Percentiles rank a stretch among this genome's conserved stretches.
These are phyloP conservation scores for Aphelocoma californica DNA, from an alignment of 2,797 vertebrate genomes.

Conservation along the genomic window DNA sequence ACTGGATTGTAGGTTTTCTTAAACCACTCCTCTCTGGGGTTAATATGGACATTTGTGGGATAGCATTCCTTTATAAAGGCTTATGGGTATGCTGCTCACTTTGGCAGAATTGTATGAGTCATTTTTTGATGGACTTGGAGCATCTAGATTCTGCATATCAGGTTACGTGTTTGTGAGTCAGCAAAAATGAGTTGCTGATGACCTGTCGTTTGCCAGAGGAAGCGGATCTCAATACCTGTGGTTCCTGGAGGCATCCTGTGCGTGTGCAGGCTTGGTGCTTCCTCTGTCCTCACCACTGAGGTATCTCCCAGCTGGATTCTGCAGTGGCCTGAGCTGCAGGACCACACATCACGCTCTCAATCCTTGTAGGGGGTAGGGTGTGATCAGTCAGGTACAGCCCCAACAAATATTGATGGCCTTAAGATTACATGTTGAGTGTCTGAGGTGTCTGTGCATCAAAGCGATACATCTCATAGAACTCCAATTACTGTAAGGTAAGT, in stretches of 20 bases:
- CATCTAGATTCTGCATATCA: constrained; percentile 18
- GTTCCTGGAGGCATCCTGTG: not conserved
- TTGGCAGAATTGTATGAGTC: constrained; percentile 7
- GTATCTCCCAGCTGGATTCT: not conserved
- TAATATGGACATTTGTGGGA: not conserved
- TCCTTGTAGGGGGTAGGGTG: not conserved
- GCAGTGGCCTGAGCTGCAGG: not conserved
- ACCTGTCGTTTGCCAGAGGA: constrained; percentile 1
- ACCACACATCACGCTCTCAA: fast-evolving
- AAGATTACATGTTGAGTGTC: not conserved
- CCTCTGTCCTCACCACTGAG: not conserved
- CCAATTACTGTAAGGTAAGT: constrained; percentile 1
- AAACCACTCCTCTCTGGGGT: not conserved
- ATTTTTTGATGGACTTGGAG: constrained; percentile 21
- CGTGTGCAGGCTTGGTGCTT: not conserved
- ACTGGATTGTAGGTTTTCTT: not conserved
- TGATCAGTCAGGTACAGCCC: not conserved
- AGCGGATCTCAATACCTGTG: not conserved
- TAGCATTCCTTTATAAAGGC: not conserved
- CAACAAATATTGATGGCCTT: not conserved
- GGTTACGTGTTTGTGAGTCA: constrained; percentile 62
- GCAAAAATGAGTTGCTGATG: constrained; percentile 38
- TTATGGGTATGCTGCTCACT: not conserved
- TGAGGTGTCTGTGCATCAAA: constrained; percentile 12
- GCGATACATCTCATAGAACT: not conserved